Evolutionary conservation across 2,113 vertebrate genomes (phyloP), one percentile per base, ranked within the genome.

Genomic region (Myotis brandtii): DNA sequence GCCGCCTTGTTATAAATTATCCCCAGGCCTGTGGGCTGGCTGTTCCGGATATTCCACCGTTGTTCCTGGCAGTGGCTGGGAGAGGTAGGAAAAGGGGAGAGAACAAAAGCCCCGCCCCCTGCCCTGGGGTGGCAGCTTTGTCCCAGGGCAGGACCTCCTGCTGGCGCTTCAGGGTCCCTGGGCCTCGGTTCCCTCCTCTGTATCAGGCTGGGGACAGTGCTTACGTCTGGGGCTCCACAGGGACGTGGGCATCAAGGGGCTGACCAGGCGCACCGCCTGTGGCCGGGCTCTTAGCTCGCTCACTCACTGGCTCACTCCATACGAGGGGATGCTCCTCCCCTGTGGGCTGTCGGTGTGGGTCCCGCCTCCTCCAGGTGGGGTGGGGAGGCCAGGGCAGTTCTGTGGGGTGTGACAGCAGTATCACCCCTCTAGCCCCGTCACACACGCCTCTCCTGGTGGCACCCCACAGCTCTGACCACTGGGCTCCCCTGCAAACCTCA

Each of bases 381-480:
- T 0, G 20, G 48, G 3, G 21, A 56, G 83, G 10, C n/a, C 16
- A 3, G 73, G 59, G 89, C 30, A 5, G 46, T 6, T 62, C 25
- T 75, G 21, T 46, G 43, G 37, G 64, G 20, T 9, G 43, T 25
- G 79, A 9, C 21, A 46, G 32, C 25, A 69, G 18, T 20, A 5
- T 40, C 1, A 0, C 20, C n/a, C 32, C 50, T 34, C 83, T 32
- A 20, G 40, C 46, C 12, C 18, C 48, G 0, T 48, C 30, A 34
- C 56, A 17, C 0, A 0, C 0, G 0, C 32, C 40, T 84, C 56
- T 72, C 17, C 3, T 21, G 25, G 25, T 1, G 37, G 12, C 37
- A 52, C 48, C 50, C 12, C 66, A 14, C 25, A 25, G 46, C 48
- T 10, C 30, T 12, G 34, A 43, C 46, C 0, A 0, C 62, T 0